phyloP scores from a whole-genome alignment of 2,113 vertebrate species.

The Clinocottus analis region DNA sequence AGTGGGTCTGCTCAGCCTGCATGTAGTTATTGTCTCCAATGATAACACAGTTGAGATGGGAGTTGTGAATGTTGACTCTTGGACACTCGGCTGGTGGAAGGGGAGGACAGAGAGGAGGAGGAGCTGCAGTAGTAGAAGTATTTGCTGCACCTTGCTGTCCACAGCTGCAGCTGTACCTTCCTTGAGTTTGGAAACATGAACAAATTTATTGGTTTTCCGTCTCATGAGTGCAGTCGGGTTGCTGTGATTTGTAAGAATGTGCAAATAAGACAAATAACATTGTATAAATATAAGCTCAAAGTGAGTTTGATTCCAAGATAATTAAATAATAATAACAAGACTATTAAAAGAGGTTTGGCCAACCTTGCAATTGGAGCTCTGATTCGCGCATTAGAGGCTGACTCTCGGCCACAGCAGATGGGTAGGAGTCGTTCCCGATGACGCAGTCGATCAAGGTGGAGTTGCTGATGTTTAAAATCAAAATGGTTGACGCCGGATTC shows the following conservation, averaged over 20 bases:
- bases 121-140: not conserved
- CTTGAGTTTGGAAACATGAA: slow-evolving; percentile 10
- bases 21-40: slow-evolving; percentile 81
- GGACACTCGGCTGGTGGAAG: slow-evolving; percentile 9
- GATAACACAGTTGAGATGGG: slow-evolving; percentile 75
- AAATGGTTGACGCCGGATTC: slow-evolving; percentile 53
- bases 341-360: not conserved
- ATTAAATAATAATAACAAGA: not conserved
- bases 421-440: slow-evolving; percentile 68
- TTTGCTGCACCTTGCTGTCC: slow-evolving; percentile 42
- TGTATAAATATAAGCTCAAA: not conserved
- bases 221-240: not conserved
- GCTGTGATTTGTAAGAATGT: not conserved
- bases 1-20: slow-evolving; percentile 45
- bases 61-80: slow-evolving; percentile 66
- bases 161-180: slow-evolving; percentile 19
- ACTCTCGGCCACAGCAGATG: slow-evolving; percentile 37
- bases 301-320: not conserved
- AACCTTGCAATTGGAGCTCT: slow-evolving; percentile 43
- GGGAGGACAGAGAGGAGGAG: not conserved
- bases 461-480: slow-evolving; percentile 81
- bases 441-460: slow-evolving; percentile 77
- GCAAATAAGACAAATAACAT: not conserved
- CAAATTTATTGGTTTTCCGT: not conserved
- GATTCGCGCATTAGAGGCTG: slow-evolving; percentile 46